Evolutionary conservation across 1,140 invertebrate species (phyloP).

Genomic region (Drosophila quadrilineata): DNA sequence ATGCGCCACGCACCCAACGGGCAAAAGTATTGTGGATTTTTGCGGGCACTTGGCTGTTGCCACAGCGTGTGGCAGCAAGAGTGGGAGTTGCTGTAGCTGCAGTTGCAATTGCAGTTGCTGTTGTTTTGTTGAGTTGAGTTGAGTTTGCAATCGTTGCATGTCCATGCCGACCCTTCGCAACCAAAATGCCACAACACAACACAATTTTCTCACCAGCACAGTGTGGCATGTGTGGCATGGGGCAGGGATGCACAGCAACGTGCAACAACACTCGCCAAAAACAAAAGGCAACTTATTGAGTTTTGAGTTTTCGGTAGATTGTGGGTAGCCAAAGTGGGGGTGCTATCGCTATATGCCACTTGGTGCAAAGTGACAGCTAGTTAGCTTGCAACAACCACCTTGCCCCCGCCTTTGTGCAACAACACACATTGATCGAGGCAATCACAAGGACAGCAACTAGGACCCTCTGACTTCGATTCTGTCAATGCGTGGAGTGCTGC

Average conservation of each 20-base stretch:
- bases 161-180: constrained; percentile 61
- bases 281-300: constrained; percentile 71
- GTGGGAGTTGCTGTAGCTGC: no score
- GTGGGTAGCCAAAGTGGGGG: constrained; percentile 3
- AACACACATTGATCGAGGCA: constrained; percentile 33
- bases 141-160: constrained; percentile 65
- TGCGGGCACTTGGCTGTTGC: no score
- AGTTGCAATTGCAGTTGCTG: no score
- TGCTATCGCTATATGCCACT: neutral
- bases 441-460: no score
- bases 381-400: no score
- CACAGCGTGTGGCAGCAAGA: neutral
- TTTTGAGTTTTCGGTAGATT: constrained; percentile 42
- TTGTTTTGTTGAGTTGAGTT: constrained; percentile 23
- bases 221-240: neutral
- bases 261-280: constrained; percentile 44
- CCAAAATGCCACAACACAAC: constrained; percentile 71
- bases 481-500: no score
- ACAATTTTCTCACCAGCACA: constrained; percentile 67
- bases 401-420: neutral
- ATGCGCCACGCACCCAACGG: constrained; percentile 40
- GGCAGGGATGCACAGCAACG: neutral
- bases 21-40: constrained; percentile 8
- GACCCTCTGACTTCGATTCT: no score
- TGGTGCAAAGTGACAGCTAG: constrained; percentile 28